A percentile compares a stretch with the other conserved stretches of the same genome.
phyloP scores from a whole-genome alignment of 2,113 vertebrate genomes.

The Pelobates fuscus region DNA sequence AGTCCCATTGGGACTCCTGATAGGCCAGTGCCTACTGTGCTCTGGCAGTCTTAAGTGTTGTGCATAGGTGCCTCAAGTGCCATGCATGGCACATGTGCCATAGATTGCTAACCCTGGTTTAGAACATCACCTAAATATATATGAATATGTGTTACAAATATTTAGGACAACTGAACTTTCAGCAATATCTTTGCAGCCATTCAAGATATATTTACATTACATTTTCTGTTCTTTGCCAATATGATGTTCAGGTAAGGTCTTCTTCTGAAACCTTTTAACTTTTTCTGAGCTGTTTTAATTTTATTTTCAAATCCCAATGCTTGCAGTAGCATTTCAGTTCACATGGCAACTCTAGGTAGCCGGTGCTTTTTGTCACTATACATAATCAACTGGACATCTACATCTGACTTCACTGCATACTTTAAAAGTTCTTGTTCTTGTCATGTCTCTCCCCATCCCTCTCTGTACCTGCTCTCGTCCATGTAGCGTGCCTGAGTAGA shows the following conservation, averaged over 20 bases:
- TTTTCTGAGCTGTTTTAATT: conserved; percentile 3
- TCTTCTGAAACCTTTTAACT: conserved; percentile 4
- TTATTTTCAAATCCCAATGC: conserved; percentile 19
- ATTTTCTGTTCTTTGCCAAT: neutral
- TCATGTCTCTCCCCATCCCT: too few species aligned
- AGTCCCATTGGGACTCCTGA: too few species aligned
- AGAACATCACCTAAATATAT: too few species aligned
- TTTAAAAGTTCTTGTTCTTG: conserved; percentile 34
- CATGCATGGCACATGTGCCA: too few species aligned
- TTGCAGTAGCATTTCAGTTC: conserved; percentile 31
- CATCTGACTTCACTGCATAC: conserved; percentile 35
- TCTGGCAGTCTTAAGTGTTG: too few species aligned
- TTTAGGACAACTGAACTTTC: too few species aligned
- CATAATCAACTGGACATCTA: conserved; percentile 15
- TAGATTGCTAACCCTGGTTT: too few species aligned
- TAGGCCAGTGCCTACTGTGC: too few species aligned
- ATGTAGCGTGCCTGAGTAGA: too few species aligned
- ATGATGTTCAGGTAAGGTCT: conserved; percentile 10
- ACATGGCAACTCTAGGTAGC: conserved; percentile 39
- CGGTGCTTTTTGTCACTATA: conserved; percentile 22
- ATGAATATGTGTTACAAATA: too few species aligned
- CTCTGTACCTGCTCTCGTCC: too few species aligned
- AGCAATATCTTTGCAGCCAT: neutral
- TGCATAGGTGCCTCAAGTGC: too few species aligned
- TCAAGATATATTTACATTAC: neutral